Evolutionary conservation across 2,888 invertebrate species (phyloP), one percentile per base, ranked within the genome.

Genomic region (Hirtodrosophila confusa): DNA sequence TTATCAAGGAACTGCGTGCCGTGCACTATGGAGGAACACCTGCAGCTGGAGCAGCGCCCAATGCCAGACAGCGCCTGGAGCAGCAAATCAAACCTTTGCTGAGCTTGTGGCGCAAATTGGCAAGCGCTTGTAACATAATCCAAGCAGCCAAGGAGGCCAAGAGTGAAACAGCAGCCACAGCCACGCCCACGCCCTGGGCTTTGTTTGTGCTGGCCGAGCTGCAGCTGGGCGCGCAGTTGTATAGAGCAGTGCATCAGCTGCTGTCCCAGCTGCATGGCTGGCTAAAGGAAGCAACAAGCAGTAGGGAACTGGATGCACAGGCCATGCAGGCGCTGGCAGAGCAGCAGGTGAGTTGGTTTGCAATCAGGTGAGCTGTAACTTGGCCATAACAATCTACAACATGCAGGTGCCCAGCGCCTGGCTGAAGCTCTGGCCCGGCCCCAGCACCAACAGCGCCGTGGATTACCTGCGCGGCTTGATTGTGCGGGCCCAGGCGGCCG

Each of bases 41-140:
- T 4, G 36, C 29, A 2, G 31, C 12, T 3, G 62, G 47, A 17
- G 41, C 54, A 3, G 41, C 50, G 11, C 33, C 63, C 24, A 74
- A 36, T 10, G 60, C 62, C 3, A 47, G 76, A 0, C 86, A 85
- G 31, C 89, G 89, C 3, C 55, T 95, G 93, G 93, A 94, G 58
- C 92, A 93, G 85, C 93, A 94, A 83, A 90, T 95, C 56, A 91
- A 94, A n/a, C 95, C 96, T 0, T 92, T 97, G 48, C 93, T 97
- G 31, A 94, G 94, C 57, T 90, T 97, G 3, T 98, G 98, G 98
- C 97, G 97, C 89, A 97, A 96, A 90, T 83, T 94, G 23, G 93
- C 94, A 8, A 93, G 93, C 2, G 55, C 69, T 45, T 86, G 65
- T 53, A 90, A 87, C 84, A 89, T 91, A 2, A 47, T 73, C 0